A percentile compares a stretch with the other conserved stretches of the same genome.
Evolutionary conservation across 2,797 vertebrate species (phyloP).

Genomic region (Enteromius anoplus): DNA sequence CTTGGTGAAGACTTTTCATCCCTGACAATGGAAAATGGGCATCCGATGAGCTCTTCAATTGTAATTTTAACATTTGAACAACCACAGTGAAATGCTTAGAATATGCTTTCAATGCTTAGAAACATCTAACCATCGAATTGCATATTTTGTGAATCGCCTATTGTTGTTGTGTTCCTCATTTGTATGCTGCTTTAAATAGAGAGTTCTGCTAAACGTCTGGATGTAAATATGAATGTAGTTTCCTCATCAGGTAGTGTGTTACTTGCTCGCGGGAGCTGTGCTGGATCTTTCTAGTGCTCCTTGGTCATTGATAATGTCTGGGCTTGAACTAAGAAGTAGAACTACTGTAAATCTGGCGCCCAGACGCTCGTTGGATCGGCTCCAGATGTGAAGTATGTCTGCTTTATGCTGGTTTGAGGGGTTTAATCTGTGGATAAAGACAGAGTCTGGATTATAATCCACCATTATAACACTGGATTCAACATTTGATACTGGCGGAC

Average conservation of each 20-base stretch:
- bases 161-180: constrained; percentile 18
- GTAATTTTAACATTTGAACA: neutral
- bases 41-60: no score
- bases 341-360: neutral
- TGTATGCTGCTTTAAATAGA: constrained; percentile 8
- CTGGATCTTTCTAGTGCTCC: neutral
- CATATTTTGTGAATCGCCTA: neutral
- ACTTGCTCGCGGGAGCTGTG: neutral
- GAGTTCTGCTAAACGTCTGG: neutral
- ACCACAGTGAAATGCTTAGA: neutral
- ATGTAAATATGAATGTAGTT: constrained; percentile 23
- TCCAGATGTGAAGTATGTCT: constrained; percentile 33
- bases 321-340: neutral
- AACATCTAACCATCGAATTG: no score
- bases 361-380: constrained; percentile 16
- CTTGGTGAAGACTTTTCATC: no score
- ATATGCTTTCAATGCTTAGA: neutral
- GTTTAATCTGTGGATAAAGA: constrained; percentile 39
- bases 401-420: neutral
- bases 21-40: no score
- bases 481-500: neutral
- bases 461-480: constrained; percentile 9
- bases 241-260: neutral
- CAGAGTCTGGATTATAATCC: constrained; percentile 40
- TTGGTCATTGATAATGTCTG: neutral